phyloP scores from a whole-genome alignment of 1,140 invertebrate species.

The Drosophila takahashii region DNA sequence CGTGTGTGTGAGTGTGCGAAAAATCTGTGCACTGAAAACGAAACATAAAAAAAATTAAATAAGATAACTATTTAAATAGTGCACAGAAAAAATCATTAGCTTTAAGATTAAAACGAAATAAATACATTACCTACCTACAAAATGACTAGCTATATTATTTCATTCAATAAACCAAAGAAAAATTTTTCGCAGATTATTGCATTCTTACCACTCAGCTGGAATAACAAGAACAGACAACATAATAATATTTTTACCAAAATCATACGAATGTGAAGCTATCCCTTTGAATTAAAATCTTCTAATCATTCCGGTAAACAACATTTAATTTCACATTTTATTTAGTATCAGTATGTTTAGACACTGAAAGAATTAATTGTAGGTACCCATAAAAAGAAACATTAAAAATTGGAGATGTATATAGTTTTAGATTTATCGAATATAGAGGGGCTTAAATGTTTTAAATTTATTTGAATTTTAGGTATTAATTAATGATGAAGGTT shows the following conservation, averaged over 20 bases:
- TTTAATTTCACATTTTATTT: slow-evolving; percentile 7
- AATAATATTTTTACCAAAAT: slow-evolving; percentile 2
- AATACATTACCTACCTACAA: no score
- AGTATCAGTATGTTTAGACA: neutral
- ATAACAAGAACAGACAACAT: neutral
- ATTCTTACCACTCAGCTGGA: neutral
- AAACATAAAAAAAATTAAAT: neutral
- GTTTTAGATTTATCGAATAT: no score
- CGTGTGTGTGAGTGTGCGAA: slow-evolving; percentile 2
- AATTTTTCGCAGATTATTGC: no score
- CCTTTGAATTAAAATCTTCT: slow-evolving; percentile 5
- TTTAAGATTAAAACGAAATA: no score
- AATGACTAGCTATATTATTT: no score
- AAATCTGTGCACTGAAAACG: slow-evolving; percentile 1
- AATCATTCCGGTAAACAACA: slow-evolving; percentile 10
- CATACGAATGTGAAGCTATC: neutral
- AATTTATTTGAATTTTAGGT: no score
- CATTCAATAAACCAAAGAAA: no score
- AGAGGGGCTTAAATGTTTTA: no score
- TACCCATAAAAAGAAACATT: neutral
- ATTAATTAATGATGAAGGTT: no score
- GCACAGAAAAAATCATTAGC: no score
- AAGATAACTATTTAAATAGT: no score
- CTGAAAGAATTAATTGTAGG: neutral
- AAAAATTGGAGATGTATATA: no score